Evolutionary conservation across 2,888 invertebrate genomes (phyloP), one percentile per base, ranked within the genome.

Genomic region (Caenorhabditis macrosperma): DNA sequence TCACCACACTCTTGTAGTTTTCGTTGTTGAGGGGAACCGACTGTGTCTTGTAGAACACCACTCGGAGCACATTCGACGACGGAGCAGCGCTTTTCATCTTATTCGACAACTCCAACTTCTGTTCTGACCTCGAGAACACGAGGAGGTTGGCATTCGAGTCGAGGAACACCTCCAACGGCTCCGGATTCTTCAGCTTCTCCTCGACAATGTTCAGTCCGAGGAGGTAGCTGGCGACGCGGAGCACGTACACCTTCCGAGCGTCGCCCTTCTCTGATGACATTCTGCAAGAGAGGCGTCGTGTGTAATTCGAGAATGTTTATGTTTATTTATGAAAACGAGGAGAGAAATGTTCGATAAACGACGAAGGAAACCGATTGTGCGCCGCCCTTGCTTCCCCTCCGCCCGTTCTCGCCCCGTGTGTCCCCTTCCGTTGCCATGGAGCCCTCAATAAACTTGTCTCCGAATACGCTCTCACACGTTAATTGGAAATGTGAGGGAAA

Each of bases 11-110:
- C 78, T 93, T 92, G 60, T 94, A 91, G 89, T 94, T 94, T 52
- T 93, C 93, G 10, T 93, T 92, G 12, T 93, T 93, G 54, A 94
- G 92, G 10, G 92, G 91, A 20, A 92, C 92, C n/a, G 93, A 93
- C 72, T 91, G 91, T 7, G 91, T 91, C 91, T 94, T 94, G 90
- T 93, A 93, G 91, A 94, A 94, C 3, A 94, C 92, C 0, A 93
- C 88, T 6, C 88, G 74, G 9, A 79, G 72, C n/a, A 82, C 71
- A 24, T 76, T 77, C 2, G 57, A 24, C 0, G 67, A 54, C 33
- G 71, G 66, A 6, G 61, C 28, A 0, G 74, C 61, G 0, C 63
- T 55, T 24, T 75, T 81, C 66, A 83, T 81, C 55, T 86, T 85
- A 61, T 89, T 90, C 26, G 77, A 72, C n/a, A 90, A 68, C 20